Evolutionary conservation across 2,797 vertebrate species (phyloP), one percentile per base, ranked within the genome.

Genomic region (Galaxias olidus): DNA sequence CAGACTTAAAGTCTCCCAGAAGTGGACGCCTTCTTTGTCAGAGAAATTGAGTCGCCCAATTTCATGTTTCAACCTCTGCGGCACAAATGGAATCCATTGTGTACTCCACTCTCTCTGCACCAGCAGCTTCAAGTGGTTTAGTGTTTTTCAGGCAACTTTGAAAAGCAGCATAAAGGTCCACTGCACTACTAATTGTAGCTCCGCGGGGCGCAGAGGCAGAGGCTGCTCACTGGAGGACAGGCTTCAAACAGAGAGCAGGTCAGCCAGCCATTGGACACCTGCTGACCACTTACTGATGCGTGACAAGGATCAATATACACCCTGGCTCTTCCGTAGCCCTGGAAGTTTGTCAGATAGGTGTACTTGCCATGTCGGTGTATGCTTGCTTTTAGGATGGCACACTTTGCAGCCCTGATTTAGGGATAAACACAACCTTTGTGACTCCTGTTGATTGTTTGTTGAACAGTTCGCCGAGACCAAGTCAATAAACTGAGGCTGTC

Each of bases 261-360:
- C 90, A 86, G 17, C 81, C 79, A 83, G 73, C 87, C 88, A 89
- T 79, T 84, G 84, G 82, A 87, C 83, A 81, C 76, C 74, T 74
- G 80, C 81, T 89, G 87, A 91, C 90, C 86, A 81, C 79, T 85
- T 79, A 77, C 77, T 77, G 85, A 86, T 87, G 86, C 60, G 15
- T 81, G 84, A 85, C 79, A 85, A 61, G 61, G 90, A 92, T 93
- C 92, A 89, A 93, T 92, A 88, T 70, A 58, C 0, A 81, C 73
- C 80, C 82, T 70, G 69, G 81, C 74, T 75, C 86, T 79, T 64
- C 67, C 57, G 61, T 60, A 58, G 57, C 54, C 46, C 80, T 63
- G 65, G 74, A 72, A 52, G 65, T 81, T 81, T 79, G 77, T 82
- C 74, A 77, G 79, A 80, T 75, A 81, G 74, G 79, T 60, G 54